Percentiles rank a stretch among this genome's conserved stretches.
Conservation (phyloP, 2,888 invertebrate species). For the Drosophila monieri region DNA sequence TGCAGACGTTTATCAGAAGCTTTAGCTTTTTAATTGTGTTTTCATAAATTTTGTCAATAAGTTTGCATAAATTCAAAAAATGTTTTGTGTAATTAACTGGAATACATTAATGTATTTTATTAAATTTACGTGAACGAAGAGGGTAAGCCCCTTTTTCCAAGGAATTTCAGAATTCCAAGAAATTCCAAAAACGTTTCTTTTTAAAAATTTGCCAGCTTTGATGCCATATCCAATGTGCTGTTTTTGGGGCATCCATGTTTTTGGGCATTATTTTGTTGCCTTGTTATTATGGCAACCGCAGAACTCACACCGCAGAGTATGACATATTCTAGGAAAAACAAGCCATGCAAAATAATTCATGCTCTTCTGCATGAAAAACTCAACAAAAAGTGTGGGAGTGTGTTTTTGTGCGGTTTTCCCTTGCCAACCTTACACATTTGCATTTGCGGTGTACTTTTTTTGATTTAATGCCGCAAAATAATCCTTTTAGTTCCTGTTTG, state of each 20-base stretch:
- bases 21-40: background rate
- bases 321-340: constrained; percentile 32
- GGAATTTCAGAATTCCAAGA: background rate
- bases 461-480: constrained; percentile 45
- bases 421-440: constrained; percentile 51
- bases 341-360: constrained; percentile 29
- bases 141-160: background rate
- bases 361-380: constrained; percentile 6
- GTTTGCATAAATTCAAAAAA: background rate
- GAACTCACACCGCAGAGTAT: constrained; percentile 27
- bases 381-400: constrained; percentile 1
- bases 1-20: no score
- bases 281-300: constrained; percentile 19
- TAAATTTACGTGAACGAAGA: background rate
- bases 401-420: constrained; percentile 37
- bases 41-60: background rate
- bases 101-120: background rate
- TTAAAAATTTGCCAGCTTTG: no score
- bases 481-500: constrained; percentile 44
- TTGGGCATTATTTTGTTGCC: constrained; percentile 5
- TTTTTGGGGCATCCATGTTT: background rate
- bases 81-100: background rate
- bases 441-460: constrained; percentile 56
- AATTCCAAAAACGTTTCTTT: background rate
- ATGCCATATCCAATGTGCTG: no score